These are phyloP conservation scores for Narcine bancroftii DNA, from an alignment of 2,113 vertebrate species.

Conservation along the genomic window DNA sequence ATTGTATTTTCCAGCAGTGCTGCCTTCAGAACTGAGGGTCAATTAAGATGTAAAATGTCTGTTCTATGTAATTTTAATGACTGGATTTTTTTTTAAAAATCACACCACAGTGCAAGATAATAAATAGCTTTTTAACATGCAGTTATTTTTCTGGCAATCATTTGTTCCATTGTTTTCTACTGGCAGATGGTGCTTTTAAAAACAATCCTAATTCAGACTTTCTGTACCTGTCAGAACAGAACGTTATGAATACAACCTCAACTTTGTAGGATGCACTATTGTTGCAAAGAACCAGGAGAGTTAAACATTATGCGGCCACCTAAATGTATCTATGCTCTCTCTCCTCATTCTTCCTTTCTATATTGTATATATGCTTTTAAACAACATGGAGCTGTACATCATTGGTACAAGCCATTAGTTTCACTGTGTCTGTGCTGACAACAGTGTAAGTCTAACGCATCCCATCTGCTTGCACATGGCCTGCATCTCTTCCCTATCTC, in stretches of 20 bases:
- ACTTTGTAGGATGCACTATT: too few relatives aligned
- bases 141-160: not conserved
- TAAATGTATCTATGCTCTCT: not conserved
- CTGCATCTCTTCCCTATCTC: too few relatives aligned
- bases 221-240: not conserved
- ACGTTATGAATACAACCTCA: not conserved
- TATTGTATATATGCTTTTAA: not conserved
- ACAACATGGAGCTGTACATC: too few relatives aligned
- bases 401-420: too few relatives aligned
- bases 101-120: not conserved
- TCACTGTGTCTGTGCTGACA: too few relatives aligned
- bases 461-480: too few relatives aligned
- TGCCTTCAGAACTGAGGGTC: not conserved
- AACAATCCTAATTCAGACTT: not conserved
- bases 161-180: not conserved
- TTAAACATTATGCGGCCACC: not conserved
- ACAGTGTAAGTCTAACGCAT: too few relatives aligned
- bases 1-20: not conserved
- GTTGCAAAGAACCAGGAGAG: not conserved
- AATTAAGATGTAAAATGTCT: not conserved
- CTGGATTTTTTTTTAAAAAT: too few relatives aligned
- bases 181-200: not conserved
- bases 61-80: not conserved
- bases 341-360: not conserved
- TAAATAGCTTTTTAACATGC: constrained; percentile 5